Base-by-base conservation (phyloP, 2,113 vertebrate species). In the Solenodon paradoxus region DNA sequence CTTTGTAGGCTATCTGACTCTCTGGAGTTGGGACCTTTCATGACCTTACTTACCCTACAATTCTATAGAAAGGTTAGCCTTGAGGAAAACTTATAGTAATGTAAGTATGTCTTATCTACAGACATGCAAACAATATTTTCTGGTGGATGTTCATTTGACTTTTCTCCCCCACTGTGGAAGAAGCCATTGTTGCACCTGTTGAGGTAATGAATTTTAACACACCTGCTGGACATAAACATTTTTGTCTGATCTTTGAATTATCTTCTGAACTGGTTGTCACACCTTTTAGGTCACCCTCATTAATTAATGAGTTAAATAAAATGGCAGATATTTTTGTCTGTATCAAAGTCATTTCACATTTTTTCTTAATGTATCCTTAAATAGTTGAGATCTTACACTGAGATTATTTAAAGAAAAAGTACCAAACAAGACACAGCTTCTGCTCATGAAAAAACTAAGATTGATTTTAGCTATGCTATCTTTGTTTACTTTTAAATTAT, bases 401-500 rank as follows among this genome's bases (percentile, higher is more conserved):
- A 92, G n/a, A 86, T 88, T 32, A n/a, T n/a, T n/a, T n/a, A 94
- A 86, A 61, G 85, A 22, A 77, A 88, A 59, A 90, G 71, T 2
- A 28, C 38, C 17, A 78, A 78, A 53, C 10, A 80, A 83, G 47
- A 69, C 22, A 94, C 91, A 86, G 42, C 47, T 83, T 63, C 24
- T 42, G 57, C 3, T 92, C 12, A 20, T 30, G 24, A 74, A 94
- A 81, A 42, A 84, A 40, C 30, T n/a, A n/a, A 88, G 4, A n/a
- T n/a, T n/a, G n/a, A n/a, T 90, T 95, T 71, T 2, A 95, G 16
- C 72, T 80, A 13, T 75, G 38, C 26, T 63, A 49, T 47, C 45
- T 80, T 94, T 42, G 64, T 90, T 87, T 90, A 68, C 40, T 69
- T 94, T 89, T 38, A 79, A 95, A 75, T 86, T 80, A 77, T 47